Base-by-base conservation (phyloP, 2,113 vertebrate species). In the Macquaria ambigua region DNA sequence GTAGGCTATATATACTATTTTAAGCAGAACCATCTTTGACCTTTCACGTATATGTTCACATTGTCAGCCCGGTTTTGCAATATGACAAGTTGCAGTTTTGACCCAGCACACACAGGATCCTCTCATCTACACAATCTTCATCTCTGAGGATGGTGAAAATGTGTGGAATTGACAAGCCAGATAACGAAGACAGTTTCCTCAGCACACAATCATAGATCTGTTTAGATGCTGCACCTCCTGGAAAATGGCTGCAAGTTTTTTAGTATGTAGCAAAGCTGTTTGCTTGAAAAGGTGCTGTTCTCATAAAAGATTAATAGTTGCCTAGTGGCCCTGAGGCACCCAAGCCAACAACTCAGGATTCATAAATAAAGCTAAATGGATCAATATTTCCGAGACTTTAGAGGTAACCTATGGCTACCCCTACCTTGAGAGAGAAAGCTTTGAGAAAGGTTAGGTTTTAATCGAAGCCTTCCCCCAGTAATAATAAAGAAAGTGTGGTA, bases 311-410 rank as follows among this genome's bases (percentile, higher is more conserved):
- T 95, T 94, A 95, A 96, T 95, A 85, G 87, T 82, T 79, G 87
- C 91, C 91, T 86, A 34, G 89, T 89, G 93, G 93, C 90, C 94
- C 93, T 74, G 82, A 94, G 93, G 94, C 91, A 90, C 88, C 86
- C 73, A 70, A 83, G 93, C 87, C 89, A 90, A 82, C 90, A 88
- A 90, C 87, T 90, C 88, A 76, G 77, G 88, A 88, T 94, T 94
- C 93, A 96, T 96, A 95, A 96, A 95, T 96, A 95, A 95, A 93
- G 90, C 89, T 93, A 94, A 95, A 95, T 89, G 86, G 93, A 95
- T 96, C 95, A 76, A 96, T 96, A 95, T 93, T 93, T 93, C 87
- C 82, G 77, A 83, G 86, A 94, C 92, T 93, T 86, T 90, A 82
- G 78, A 90, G 80, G 92, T 90, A 95, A 95, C 90, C 93, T 93